Evolutionary conservation across 2,113 vertebrate genomes (phyloP).

Genomic region (Dolichotis patagonum): DNA sequence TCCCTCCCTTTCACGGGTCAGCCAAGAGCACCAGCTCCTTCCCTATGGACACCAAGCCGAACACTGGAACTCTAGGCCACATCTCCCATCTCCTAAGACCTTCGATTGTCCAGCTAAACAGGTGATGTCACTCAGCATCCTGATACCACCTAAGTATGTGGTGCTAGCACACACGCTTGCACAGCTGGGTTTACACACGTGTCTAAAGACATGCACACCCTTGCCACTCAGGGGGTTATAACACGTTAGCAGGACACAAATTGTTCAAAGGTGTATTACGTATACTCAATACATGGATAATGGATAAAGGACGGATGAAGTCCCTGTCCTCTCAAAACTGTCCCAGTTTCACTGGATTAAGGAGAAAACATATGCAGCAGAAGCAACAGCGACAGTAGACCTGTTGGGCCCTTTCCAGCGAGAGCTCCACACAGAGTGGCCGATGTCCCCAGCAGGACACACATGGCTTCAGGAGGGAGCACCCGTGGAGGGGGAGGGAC

Average conservation of each 20-base stretch:
- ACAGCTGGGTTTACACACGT: neutral
- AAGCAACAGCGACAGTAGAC: neutral
- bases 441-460: neutral
- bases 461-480: neutral
- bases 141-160: neutral
- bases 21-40: neutral
- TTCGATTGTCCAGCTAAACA: neutral
- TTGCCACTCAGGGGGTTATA: neutral
- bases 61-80: neutral
- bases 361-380: neutral
- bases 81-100: neutral
- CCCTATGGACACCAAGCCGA: neutral
- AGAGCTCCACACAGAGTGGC: neutral
- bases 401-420: neutral
- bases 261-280: neutral
- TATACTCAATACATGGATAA: neutral
- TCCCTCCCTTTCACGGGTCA: neutral
- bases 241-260: neutral
- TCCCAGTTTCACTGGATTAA: neutral
- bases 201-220: neutral
- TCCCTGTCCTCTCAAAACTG: neutral
- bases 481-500: rapidly evolving
- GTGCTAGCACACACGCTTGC: neutral
- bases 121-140: neutral
- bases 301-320: neutral